Base-by-base conservation (phyloP, 1,140 invertebrate genomes). In the Aphaenogaster ashmeadi region DNA sequence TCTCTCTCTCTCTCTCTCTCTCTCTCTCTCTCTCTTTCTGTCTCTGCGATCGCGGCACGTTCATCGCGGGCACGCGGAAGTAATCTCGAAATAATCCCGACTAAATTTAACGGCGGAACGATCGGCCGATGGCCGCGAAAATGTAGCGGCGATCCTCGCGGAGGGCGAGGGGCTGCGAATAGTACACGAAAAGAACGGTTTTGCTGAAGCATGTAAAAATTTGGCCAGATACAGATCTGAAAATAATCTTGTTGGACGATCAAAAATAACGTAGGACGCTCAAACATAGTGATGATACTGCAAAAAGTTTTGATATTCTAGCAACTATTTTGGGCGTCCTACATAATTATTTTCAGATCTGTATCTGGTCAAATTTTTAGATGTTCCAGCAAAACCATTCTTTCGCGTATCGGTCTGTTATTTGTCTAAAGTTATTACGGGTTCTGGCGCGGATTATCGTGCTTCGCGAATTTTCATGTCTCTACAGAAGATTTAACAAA, bases 81-180 rank as follows among this genome's bases (percentile, higher is more conserved):
- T 74, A 60, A 62, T 84, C 58, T 58, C 47, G 33, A 66, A 84
- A 74, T 66, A 74, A 85, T 66, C 27, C 33, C 60, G 58, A 85
- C 69, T 67, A 88, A 75, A 85, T 87, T 83, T 72, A 87, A 83
- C 69, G 27, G 27, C 64, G 33, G 33, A 36, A 38, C 67, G 58
- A 62, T 81, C 66, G 64, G 60, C n/a, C 66, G 44, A 72, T 52
- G 56, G 74, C 38, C 72, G 56, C 47, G 74, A 64, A 62, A 87
- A 72, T 62, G 50, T 36, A 38, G 15, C 54, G 38, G 36, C 15
- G 7, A 47, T 8, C 9, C 27, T 27, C 11, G 4, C 36, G 62
- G 21, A 11, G 56, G 2, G 27, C 15, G 5, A 44, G 74, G n/a
- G 54, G 6, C 13, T n/a, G 1, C 2, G 52, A 54, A 54, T 18